These are phyloP conservation scores for Myotis yumanensis DNA, from an alignment of 2,113 vertebrate genomes.

Conservation along the genomic window DNA sequence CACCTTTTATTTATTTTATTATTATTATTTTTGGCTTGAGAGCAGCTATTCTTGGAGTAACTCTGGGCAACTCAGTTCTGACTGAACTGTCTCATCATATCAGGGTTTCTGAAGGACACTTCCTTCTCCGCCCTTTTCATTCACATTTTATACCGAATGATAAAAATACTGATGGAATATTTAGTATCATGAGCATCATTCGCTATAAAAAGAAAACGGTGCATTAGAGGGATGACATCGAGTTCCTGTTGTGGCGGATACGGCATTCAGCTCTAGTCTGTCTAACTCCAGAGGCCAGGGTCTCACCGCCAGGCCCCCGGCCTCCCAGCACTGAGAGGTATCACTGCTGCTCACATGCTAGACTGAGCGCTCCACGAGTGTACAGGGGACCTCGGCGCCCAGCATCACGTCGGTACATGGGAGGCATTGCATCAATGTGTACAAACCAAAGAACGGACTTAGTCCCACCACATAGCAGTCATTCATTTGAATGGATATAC, in stretches of 20 bases:
- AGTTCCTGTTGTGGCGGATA: neutral
- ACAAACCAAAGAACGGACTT: neutral
- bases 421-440: neutral
- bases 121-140: constrained; percentile 15
- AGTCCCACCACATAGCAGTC: neutral
- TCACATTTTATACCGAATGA: constrained; percentile 19
- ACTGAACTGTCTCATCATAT: neutral
- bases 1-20: neutral
- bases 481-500: neutral
- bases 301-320: rapidly evolving
- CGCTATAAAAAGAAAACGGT: constrained; percentile 1
- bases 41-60: neutral
- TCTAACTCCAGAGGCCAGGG: neutral
- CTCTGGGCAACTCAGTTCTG: neutral
- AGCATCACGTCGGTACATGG: rapidly evolving
- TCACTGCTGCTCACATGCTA: neutral
- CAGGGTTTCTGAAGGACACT: constrained; percentile 15
- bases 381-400: rapidly evolving
- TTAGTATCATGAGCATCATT: neutral
- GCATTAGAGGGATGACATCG: neutral
- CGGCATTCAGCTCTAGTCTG: neutral
- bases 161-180: constrained; percentile 6
- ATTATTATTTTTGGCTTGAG: neutral
- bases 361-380: neutral
- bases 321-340: rapidly evolving